Conservation (phyloP, 2,888 invertebrate genomes). For the Nysson spinosus region DNA sequence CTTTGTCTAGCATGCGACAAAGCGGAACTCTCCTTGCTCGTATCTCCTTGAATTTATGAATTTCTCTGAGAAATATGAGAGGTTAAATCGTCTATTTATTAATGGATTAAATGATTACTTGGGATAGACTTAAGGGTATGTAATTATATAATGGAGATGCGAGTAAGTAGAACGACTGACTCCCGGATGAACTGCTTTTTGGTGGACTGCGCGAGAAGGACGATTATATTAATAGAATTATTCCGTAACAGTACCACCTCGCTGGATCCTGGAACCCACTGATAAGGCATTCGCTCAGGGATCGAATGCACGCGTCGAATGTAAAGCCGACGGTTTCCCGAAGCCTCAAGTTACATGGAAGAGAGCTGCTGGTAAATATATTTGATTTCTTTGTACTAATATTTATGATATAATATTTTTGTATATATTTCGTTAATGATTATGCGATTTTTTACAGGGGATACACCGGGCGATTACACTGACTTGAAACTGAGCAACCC, state of each 20-base stretch:
- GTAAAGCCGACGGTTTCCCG: constrained; percentile 97
- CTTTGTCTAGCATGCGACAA: constrained; percentile 43
- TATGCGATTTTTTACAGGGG: constrained; percentile 83
- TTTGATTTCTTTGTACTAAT: neutral
- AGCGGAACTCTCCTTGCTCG: constrained; percentile 23
- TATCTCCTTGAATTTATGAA: constrained; percentile 5
- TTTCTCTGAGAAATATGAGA: neutral
- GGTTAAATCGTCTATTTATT: no score
- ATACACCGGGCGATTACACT: constrained; percentile 94
- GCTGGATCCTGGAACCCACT: constrained; percentile 96
- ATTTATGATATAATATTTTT: no score
- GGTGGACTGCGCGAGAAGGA: constrained; percentile 23
- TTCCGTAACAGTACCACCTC: constrained; percentile 90
- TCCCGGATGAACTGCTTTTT: constrained; percentile 56
- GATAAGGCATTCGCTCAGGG: constrained; percentile 97
- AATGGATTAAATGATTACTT: no score
- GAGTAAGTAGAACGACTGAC: constrained; percentile 44
- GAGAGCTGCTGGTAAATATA: constrained; percentile 90
- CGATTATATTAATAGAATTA: constrained; percentile 34
- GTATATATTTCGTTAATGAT: no score
- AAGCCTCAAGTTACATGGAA: constrained; percentile 97
- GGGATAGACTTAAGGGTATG: no score
- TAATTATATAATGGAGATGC: constrained; percentile 8
- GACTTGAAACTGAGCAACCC: constrained; percentile 94
- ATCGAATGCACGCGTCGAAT: constrained; percentile 95